A percentile compares a stretch with the other conserved stretches of the same genome.
Evolutionary conservation across 2,888 invertebrate genomes (phyloP).

Genomic region (Disparrhopalites patrizii): DNA sequence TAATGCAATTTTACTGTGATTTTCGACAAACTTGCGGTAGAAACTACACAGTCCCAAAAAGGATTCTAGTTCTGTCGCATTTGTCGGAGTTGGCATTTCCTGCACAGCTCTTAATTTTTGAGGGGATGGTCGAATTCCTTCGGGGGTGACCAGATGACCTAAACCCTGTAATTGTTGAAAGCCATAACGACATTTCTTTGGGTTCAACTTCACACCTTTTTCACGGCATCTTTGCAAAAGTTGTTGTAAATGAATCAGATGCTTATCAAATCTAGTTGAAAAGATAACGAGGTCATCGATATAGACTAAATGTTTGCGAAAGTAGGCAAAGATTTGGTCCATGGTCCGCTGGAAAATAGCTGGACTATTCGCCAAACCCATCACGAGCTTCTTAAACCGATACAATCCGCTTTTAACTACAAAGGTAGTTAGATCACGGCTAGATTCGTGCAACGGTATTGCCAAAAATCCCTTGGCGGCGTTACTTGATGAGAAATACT

Average conservation of each 20-base stretch:
- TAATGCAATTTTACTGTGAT: slow-evolving; percentile 10
- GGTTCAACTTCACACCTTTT: not conserved
- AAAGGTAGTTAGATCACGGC: too few relatives aligned
- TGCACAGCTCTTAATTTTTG: slow-evolving; percentile 29
- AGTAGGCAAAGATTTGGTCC: too few relatives aligned
- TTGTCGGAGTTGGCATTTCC: slow-evolving; percentile 29
- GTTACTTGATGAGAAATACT: too few relatives aligned
- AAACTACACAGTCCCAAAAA: slow-evolving; percentile 36
- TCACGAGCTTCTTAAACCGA: too few relatives aligned
- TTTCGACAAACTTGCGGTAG: slow-evolving; percentile 32
- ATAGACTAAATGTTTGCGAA: slow-evolving; percentile 41
- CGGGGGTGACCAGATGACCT: slow-evolving; percentile 18
- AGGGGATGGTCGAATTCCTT: slow-evolving; percentile 24
- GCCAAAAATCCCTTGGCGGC: too few relatives aligned
- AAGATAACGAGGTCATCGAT: slow-evolving; percentile 50
- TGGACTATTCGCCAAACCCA: too few relatives aligned
- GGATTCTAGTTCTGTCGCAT: slow-evolving; percentile 21
- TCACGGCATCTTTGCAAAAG: not conserved
- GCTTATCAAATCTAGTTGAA: slow-evolving; percentile 37
- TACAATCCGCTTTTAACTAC: too few relatives aligned
- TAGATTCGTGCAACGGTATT: too few relatives aligned
- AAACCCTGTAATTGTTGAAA: slow-evolving; percentile 4
- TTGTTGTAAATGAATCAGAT: not conserved
- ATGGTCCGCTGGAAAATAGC: too few relatives aligned
- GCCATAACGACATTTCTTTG: slow-evolving; percentile 23